Percentiles rank a stretch among this genome's conserved stretches.
These are phyloP conservation scores for Cnemophilus loriae DNA, from an alignment of 2,113 vertebrate species.

Conservation along the genomic window DNA sequence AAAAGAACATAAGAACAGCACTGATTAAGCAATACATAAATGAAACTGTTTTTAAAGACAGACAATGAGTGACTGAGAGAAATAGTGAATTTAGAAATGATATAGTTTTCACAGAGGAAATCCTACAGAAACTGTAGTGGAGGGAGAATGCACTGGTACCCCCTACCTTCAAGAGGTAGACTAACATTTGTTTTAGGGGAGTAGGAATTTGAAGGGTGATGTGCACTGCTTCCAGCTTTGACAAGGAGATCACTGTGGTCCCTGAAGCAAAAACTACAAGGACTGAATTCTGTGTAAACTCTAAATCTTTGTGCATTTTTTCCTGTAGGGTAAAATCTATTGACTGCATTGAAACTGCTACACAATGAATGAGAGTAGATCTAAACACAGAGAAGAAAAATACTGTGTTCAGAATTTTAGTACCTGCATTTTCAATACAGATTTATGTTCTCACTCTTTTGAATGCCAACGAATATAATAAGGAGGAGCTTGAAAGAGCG, in stretches of 20 bases:
- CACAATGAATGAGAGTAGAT: not conserved
- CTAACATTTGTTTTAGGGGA: not conserved
- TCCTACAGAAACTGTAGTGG: not conserved
- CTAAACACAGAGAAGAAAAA: not conserved
- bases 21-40: not conserved
- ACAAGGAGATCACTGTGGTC: not conserved
- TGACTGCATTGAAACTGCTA: not conserved
- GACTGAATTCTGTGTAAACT: not conserved
- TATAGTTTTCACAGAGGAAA: not conserved
- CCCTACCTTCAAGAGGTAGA: not conserved
- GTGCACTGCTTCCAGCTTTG: not conserved
- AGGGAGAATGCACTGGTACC: not conserved
- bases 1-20: not conserved
- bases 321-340: not conserved
- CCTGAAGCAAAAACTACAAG: not conserved
- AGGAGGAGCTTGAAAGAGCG: not conserved
- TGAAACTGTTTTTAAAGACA: constrained; percentile 4
- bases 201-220: not conserved
- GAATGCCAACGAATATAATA: not conserved
- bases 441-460: not conserved
- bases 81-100: not conserved
- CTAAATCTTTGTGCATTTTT: not conserved
- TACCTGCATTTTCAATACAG: not conserved
- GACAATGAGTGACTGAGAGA: not conserved
- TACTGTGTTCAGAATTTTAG: not conserved